phyloP scores from a whole-genome alignment of 2,888 invertebrate genomes.

The Agapostemon virescens region DNA sequence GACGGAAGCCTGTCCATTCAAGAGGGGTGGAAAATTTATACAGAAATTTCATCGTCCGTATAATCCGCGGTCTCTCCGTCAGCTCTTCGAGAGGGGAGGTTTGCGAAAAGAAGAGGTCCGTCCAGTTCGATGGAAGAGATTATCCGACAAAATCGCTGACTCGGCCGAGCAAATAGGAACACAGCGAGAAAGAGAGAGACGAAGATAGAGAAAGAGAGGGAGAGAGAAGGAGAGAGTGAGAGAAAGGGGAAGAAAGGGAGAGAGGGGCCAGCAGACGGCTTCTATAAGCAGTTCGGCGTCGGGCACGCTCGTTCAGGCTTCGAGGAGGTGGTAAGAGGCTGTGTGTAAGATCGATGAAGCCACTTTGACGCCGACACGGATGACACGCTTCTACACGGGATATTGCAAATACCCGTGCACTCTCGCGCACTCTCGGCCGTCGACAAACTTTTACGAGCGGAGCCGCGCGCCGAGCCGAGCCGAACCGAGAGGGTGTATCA shows the following conservation, averaged over 20 bases:
- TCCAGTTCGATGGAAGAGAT: conserved; percentile 39
- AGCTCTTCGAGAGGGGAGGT: neutral
- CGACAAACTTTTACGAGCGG: conserved; percentile 55
- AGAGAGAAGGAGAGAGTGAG: neutral
- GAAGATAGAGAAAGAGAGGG: neutral
- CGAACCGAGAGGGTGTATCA: conserved; percentile 29
- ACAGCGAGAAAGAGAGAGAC: neutral
- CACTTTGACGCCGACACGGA: conserved; percentile 61
- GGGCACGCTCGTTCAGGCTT: conserved; percentile 51
- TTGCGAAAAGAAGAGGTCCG: conserved; percentile 32
- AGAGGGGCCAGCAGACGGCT: conserved; percentile 25
- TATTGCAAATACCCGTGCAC: conserved; percentile 57
- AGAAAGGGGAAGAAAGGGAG: no score
- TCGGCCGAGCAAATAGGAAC: conserved; percentile 49
- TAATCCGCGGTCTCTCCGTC: conserved; percentile 27
- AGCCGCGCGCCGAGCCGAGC: neutral
- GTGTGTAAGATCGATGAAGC: conserved; percentile 63
- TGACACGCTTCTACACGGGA: conserved; percentile 56
- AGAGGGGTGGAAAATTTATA: conserved; percentile 15
- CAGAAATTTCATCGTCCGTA: conserved; percentile 23
- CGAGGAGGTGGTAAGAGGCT: conserved; percentile 60
- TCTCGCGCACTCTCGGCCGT: conserved; percentile 54
- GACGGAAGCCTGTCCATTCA: neutral
- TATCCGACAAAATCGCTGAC: conserved; percentile 51
- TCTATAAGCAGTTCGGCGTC: conserved; percentile 51